These are phyloP conservation scores for Nephrocerus scutellatus DNA, from an alignment of 2,888 invertebrate genomes.

Conservation along the genomic window DNA sequence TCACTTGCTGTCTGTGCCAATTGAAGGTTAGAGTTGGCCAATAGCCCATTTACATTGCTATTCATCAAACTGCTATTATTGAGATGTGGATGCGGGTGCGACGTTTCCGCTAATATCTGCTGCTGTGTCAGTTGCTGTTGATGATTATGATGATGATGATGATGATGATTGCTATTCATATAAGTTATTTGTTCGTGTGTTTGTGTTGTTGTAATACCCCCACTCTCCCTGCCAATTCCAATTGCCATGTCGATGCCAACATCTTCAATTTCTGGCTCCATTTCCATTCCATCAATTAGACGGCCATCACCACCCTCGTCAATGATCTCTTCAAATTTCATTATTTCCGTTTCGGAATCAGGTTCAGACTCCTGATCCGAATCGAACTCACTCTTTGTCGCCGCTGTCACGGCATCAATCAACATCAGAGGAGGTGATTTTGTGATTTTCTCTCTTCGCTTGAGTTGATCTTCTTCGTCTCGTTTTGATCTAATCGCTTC, in stretches of 20 bases:
- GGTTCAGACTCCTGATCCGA: slow-evolving; percentile 39
- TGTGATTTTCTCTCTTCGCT: slow-evolving; percentile 25
- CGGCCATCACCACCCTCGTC: slow-evolving; percentile 39
- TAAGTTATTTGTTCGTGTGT: no score
- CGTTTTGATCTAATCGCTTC: slow-evolving; percentile 32
- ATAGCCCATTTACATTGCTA: no score
- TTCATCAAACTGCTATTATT: no score
- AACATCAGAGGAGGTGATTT: slow-evolving; percentile 24
- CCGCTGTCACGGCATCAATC: slow-evolving; percentile 6
- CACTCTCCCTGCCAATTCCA: slow-evolving; percentile 27
- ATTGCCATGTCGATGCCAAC: slow-evolving; percentile 26
- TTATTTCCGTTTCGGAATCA: slow-evolving; percentile 38
- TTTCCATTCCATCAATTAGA: slow-evolving; percentile 38
- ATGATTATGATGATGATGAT: slow-evolving; percentile 17
- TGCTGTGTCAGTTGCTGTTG: slow-evolving; percentile 10
- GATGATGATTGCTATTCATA: slow-evolving; percentile 14
- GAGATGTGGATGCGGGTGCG: no score
- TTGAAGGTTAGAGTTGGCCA: no score
- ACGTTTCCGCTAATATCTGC: neutral
- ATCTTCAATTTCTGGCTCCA: slow-evolving; percentile 39
- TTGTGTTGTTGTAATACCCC: slow-evolving; percentile 15
- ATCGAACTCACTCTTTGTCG: slow-evolving; percentile 27
- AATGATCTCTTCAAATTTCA: slow-evolving; percentile 41
- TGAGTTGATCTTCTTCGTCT: slow-evolving; percentile 34
- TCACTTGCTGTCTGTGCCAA: slow-evolving; percentile 13